Base-by-base conservation (phyloP, 2,888 invertebrate genomes). In the Drosophila trichaetosa region DNA sequence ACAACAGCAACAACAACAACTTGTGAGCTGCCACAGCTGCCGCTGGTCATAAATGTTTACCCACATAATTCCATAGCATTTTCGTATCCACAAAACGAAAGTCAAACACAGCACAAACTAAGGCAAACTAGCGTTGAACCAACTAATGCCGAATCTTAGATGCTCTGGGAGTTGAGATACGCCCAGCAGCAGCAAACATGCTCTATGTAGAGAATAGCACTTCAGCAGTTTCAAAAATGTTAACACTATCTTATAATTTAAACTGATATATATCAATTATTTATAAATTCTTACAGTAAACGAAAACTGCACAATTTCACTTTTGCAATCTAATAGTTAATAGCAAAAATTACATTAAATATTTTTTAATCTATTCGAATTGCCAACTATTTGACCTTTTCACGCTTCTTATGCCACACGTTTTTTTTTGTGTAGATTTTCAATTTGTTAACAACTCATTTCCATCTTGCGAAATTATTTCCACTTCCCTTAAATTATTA, bases 31-130 rank as follows among this genome's bases (percentile, higher is more conserved):
- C 31, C 57, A 46, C 60, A 76, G 61, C 71, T 74, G 90, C 83
- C 89, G 77, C 87, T 78, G 81, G 88, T 85, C 90, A 89, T 89
- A 86, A 83, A 85, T 88, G 86, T 90, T 89, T 87, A 86, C 86
- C 90, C 88, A 80, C 78, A 85, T 90, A 90, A 88, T 83, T 83
- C 76, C 78, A 84, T 79, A 84, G 76, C 80, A 87, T 87, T 89
- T 46, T 89, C 58, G 65, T 66, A 52, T 63, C 67, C 80, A 73
- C 80, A 76, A 89, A 85, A 84, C 81, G 89, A 90, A 87, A 87
- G 90, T 90, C 89, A 88, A 90, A 85, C 76, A 85, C 71, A 13
- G 24, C 54, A 34, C 24, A 82, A 75, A 74, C 57, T 46, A 61
- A 40, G 51, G 57, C 53, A 31, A 74, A 53, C 46, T 61, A n/a